Conservation (phyloP, 2,113 vertebrate genomes). For the Galemys pyrenaicus region DNA sequence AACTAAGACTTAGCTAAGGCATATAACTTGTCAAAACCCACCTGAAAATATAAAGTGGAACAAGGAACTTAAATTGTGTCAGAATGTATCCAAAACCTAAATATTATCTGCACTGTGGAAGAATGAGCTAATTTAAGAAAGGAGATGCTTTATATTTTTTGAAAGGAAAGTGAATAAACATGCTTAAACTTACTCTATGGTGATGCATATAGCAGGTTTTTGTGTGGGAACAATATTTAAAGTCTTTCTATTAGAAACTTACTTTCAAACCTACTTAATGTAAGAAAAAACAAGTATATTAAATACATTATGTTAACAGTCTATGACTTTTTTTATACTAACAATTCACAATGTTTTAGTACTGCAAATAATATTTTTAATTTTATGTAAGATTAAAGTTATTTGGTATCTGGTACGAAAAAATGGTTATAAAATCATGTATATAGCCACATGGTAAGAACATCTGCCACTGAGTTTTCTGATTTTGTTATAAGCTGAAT, state of each 20-base stretch:
- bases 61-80: neutral
- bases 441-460: neutral
- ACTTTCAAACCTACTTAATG: neutral
- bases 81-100: neutral
- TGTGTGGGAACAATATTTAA: neutral
- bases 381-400: slow-evolving; percentile 43
- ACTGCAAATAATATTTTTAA: slow-evolving; percentile 50
- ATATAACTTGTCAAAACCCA: neutral
- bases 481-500: neutral
- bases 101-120: neutral
- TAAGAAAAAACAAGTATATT: neutral
- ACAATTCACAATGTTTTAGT: slow-evolving; percentile 38
- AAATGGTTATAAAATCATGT: slow-evolving; percentile 38
- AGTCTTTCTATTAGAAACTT: slow-evolving; percentile 6
- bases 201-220: neutral
- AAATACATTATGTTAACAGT: slow-evolving; percentile 3
- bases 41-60: neutral
- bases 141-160: neutral
- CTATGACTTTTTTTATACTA: slow-evolving; percentile 64
- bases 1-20: neutral
- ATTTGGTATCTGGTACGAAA: slow-evolving; percentile 59
- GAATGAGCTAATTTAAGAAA: neutral
- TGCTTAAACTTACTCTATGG: neutral
- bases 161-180: neutral
- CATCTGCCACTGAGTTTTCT: neutral